Base-by-base conservation (phyloP, 2,113 vertebrate species). In the Pachycephala philippinensis region DNA sequence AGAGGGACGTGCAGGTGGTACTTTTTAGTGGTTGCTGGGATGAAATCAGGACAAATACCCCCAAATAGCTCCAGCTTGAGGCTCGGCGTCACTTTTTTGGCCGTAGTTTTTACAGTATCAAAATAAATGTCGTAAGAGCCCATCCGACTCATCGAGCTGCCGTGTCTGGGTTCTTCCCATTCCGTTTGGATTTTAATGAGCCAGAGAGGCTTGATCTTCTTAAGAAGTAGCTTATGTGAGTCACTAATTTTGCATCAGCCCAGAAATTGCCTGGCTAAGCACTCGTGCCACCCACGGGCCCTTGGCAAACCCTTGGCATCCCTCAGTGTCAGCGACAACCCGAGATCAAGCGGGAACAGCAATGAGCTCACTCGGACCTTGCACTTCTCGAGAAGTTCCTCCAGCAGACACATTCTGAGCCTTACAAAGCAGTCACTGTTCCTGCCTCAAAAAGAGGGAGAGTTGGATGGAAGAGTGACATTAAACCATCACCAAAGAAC, bases 191-290 rank as follows among this genome's bases (percentile, higher is more conserved):
- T 90, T 94, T 90, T 88, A 89, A 96, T 68, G 56, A 96, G 71
- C 63, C 75, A 93, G 54, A 80, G 85, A 90, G 1, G 1, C 53
- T 90, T 60, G 52, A 75, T 89, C 69, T 90, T 78, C 83, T 66
- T 86, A 64, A 84, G 69, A 87, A 96, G 49, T 24, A 64, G 40
- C 49, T 83, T 63, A 26, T 26, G 47, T 94, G 93, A 96, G 16
- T 94, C 95, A 95, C 86, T 84, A 33, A 39, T 74, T 88, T 94
- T 95, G 66, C 56, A n/a, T 77, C 39, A 69, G 54, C 18, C 65
- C 85, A 92, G 79, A 3, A 3, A 66, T n/a, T 71, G 42, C 69
- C 44, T 77, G 63, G 61, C 75, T 91, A 26, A 82, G 40, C 61
- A 23, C 28, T 60, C 10, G 20, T 68, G 77, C 88, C 82, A 84